Evolutionary conservation across 2,113 vertebrate species (phyloP).

Genomic region (Corvus moneduloides): DNA sequence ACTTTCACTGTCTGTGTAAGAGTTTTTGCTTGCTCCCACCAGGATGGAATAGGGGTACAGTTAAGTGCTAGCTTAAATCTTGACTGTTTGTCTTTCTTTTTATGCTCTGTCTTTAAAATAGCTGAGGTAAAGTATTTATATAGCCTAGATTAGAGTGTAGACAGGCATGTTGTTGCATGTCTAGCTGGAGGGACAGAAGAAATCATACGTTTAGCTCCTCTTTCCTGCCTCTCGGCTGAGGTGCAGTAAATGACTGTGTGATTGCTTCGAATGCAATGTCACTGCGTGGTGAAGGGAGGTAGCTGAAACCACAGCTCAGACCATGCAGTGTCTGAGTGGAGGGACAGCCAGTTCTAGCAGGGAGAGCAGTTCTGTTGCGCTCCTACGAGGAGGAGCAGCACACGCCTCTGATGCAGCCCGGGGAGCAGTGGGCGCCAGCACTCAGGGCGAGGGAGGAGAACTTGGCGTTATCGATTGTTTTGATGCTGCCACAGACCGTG

Average conservation of each 20-base stretch:
- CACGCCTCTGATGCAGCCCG: not conserved
- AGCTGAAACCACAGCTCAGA: not conserved
- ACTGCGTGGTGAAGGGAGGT: not conserved
- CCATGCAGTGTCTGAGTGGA: not conserved
- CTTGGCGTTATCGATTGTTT: not conserved
- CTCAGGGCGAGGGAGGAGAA: not conserved
- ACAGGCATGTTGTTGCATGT: slow-evolving; percentile 31
- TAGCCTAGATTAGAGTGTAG: slow-evolving; percentile 36
- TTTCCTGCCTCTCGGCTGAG: slow-evolving; percentile 15
- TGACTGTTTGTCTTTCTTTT: slow-evolving; percentile 19
- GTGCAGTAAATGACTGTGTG: slow-evolving; percentile 14
- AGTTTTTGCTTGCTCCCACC: not conserved
- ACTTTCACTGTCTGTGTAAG: not conserved
- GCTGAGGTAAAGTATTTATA: slow-evolving; percentile 23
- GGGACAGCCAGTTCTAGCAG: not conserved
- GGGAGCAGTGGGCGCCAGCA: not conserved
- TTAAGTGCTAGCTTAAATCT: not conserved
- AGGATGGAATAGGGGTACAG: not conserved
- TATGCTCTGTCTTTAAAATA: slow-evolving; percentile 23
- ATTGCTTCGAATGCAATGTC: not conserved
- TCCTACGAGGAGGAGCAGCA: not conserved
- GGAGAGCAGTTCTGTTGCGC: not conserved
- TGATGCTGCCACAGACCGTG: not conserved
- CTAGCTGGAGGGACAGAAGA: slow-evolving; percentile 51
- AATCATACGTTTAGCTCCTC: slow-evolving; percentile 34